These are phyloP conservation scores for Chiloscyllium plagiosum DNA, from an alignment of 2,113 vertebrate genomes.

Conservation along the genomic window DNA sequence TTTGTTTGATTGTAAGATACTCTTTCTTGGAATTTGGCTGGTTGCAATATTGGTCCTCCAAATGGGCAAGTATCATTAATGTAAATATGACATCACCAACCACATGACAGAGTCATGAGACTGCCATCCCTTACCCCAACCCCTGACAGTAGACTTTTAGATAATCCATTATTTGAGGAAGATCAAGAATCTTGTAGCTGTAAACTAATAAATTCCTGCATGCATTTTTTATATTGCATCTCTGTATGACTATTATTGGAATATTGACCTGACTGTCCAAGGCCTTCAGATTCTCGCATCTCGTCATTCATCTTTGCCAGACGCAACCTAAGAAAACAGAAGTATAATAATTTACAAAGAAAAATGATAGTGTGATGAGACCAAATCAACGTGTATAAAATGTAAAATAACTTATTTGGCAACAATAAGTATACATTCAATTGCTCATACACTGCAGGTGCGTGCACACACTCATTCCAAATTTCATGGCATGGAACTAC, in stretches of 20 bases:
- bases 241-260: conserved; percentile 85
- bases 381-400: not conserved
- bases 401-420: not conserved
- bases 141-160: not conserved
- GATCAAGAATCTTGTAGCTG: conserved; percentile 76
- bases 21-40: not conserved
- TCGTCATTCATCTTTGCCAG: conserved; percentile 98
- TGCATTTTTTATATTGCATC: conserved; percentile 93
- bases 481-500: not conserved
- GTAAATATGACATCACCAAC: not conserved
- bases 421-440: not conserved
- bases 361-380: not conserved
- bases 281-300: conserved; percentile 95
- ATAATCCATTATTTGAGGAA: not conserved
- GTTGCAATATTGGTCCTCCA: not conserved
- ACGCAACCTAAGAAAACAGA: conserved; percentile 66
- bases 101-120: not conserved
- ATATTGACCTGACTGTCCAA: conserved; percentile 96
- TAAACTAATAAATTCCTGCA: conserved; percentile 91
- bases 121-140: no score
- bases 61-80: not conserved
- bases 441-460: not conserved
- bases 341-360: conserved; percentile 3
- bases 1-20: not conserved
- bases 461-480: not conserved